Conservation (phyloP, 30 jellyfish, hydroid and myxozoan species). For the Turritopsis dohrnii region DNA sequence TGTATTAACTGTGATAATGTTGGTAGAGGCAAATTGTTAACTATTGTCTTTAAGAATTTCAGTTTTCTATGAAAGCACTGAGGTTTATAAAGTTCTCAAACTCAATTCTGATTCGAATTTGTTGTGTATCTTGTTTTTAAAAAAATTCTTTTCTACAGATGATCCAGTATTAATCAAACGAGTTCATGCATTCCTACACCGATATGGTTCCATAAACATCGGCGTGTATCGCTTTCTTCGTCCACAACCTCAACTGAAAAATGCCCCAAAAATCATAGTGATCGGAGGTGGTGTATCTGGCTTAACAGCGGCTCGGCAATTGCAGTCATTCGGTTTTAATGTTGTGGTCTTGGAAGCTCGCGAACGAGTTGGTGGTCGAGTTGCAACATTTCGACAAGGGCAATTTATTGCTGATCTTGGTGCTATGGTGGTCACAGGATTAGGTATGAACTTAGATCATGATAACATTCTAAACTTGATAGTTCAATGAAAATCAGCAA, state of each 20-base stretch:
- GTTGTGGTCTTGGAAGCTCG: conserved; percentile 91
- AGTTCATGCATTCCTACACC: conserved; percentile 72
- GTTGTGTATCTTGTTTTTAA: too few species aligned
- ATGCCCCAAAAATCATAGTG: conserved; percentile 80
- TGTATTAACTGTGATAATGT: too few species aligned
- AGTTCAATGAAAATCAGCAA: too few species aligned
- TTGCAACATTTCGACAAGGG: conserved; percentile 91
- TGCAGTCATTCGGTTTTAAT: conserved; percentile 94
- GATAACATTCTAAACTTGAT: too few species aligned
- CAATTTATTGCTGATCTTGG: conserved; percentile 98
- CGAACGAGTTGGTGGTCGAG: conserved; percentile 99
- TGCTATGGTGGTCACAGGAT: conserved; percentile 97
- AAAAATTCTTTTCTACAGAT: conserved; percentile 24
- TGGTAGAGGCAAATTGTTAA: too few species aligned
- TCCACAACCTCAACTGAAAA: conserved; percentile 69
- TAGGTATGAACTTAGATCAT: too few species aligned
- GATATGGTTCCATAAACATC: conserved; percentile 94
- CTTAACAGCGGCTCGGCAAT: conserved; percentile 85
- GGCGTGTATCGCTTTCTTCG: conserved; percentile 77
- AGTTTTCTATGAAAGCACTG: too few species aligned
- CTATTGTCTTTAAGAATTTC: too few species aligned
- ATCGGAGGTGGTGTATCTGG: conserved; percentile 99
- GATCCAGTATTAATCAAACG: conserved; percentile 54
- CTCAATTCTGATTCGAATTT: too few species aligned
- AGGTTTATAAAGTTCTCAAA: too few species aligned